Conservation (phyloP, 2,888 invertebrate species). For the Parochlus steinenii region DNA sequence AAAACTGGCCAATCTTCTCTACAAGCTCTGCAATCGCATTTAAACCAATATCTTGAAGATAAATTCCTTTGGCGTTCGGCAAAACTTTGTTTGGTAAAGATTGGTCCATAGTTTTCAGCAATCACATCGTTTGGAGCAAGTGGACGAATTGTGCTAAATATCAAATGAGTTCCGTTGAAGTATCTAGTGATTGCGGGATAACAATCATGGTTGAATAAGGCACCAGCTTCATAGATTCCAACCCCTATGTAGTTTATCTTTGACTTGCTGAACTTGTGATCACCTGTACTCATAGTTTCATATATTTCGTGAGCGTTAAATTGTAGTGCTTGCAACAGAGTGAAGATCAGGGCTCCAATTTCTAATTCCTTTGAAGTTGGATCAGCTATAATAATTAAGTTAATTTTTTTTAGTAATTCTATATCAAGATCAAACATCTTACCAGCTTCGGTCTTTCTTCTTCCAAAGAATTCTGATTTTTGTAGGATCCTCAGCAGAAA, state of each 20-base stretch:
- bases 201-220: conserved; percentile 73
- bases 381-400: conserved; percentile 23
- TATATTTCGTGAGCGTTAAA: conserved; percentile 77
- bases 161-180: conserved; percentile 55
- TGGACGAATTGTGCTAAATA: conserved; percentile 49
- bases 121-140: conserved; percentile 47
- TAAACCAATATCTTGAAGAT: conserved; percentile 61
- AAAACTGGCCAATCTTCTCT: conserved; percentile 56
- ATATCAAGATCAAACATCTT: too few relatives aligned
- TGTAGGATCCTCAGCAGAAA: conserved; percentile 57
- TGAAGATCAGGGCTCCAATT: conserved; percentile 47
- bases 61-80: conserved; percentile 45
- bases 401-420: too few relatives aligned
- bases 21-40: conserved; percentile 56
- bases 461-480: conserved; percentile 45
- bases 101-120: conserved; percentile 71
- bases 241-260: conserved; percentile 45
- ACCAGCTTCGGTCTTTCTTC: conserved; percentile 26
- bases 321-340: conserved; percentile 57
- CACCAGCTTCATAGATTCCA: conserved; percentile 57
- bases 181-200: conserved; percentile 62
- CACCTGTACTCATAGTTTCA: conserved; percentile 40
- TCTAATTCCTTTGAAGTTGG: conserved; percentile 37
- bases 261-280: conserved; percentile 31
- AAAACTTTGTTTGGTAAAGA: conserved; percentile 41